Evolutionary conservation across 2,888 invertebrate species (phyloP), one percentile per base, ranked within the genome.

Genomic region (Clivina fossor): DNA sequence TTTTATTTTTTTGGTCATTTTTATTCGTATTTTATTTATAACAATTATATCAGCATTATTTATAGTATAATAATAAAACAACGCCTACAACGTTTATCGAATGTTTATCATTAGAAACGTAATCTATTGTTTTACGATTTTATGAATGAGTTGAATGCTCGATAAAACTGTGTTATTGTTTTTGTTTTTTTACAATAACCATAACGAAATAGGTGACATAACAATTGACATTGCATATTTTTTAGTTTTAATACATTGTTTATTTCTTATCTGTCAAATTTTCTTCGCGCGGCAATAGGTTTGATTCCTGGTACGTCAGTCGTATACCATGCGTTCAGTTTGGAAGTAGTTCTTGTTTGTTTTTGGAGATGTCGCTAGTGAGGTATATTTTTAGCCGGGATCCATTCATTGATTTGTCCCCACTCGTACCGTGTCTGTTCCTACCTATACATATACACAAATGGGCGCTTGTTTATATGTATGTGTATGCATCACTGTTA

Each of bases 351-450:
- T n/a, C n/a, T 16, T 13, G 37, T 37, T 4, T 8, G 13, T 37
- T 37, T 16, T 2, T 3, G 5, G 16, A n/a, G n/a, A n/a, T 37
- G 33, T 37, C 9, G 37, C 19, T 15, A 5, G 2, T 9, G 1
- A n/a, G n/a, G n/a, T n/a, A n/a, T n/a, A n/a, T n/a, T n/a, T n/a
- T n/a, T n/a, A 11, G n/a, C 26, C 8, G n/a, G 33, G 37, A 9
- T 46, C 38, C 28, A 38, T 40, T 40, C 41, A 51, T 51, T 41
- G 50, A 51, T 51, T 51, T 41, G 13, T 24, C 49, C 28, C 51
- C 48, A n/a, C 48, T 35, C 11, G 4, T 8, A 35, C 2, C 35
- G 2, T 15, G 30, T 35, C n/a, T 5, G 15, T 35, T 13, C 11
- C 11, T 15, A 8, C 35, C 11, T 15, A 35, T 15, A 11, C 11